phyloP scores from a whole-genome alignment of 2,888 invertebrate genomes.

The Caenorhabditis wallacei region DNA sequence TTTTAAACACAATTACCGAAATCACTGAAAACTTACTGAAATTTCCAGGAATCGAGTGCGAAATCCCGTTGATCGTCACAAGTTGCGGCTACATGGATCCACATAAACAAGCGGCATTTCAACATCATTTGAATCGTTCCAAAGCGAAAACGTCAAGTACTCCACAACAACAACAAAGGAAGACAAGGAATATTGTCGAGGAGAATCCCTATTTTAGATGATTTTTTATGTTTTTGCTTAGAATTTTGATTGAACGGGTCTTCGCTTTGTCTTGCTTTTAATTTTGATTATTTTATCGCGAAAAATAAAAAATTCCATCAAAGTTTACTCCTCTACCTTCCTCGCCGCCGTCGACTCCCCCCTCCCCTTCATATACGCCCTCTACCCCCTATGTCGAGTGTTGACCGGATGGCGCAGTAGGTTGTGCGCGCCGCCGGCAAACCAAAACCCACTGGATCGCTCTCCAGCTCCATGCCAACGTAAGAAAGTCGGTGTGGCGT shows the following conservation, averaged over 20 bases:
- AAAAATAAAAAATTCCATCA: no score
- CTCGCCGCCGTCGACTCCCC: neutral
- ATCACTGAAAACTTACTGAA: neutral
- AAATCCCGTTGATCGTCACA: conserved; percentile 80
- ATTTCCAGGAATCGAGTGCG: conserved; percentile 78
- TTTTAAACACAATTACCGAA: no score
- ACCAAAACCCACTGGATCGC: conserved; percentile 39
- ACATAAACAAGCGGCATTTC: conserved; percentile 71
- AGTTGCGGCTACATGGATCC: conserved; percentile 76
- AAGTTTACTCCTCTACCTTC: neutral
- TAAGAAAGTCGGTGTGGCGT: conserved; percentile 61
- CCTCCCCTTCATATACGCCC: conserved; percentile 10
- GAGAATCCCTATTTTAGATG: conserved; percentile 64
- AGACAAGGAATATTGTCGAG: conserved; percentile 63
- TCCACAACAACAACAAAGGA: conserved; percentile 49
- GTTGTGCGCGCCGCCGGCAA: neutral
- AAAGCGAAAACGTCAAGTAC: conserved; percentile 53
- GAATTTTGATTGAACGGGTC: conserved; percentile 28
- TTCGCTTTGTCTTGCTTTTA: conserved; percentile 6
- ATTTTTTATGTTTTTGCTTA: conserved; percentile 2
- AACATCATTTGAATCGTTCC: conserved; percentile 60
- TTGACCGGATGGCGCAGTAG: conserved; percentile 51
- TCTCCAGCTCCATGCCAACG: conserved; percentile 65
- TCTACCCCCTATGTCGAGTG: neutral
- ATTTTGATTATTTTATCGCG: no score